Conservation (phyloP, 2,888 invertebrate species). For the Torymus auratus region DNA sequence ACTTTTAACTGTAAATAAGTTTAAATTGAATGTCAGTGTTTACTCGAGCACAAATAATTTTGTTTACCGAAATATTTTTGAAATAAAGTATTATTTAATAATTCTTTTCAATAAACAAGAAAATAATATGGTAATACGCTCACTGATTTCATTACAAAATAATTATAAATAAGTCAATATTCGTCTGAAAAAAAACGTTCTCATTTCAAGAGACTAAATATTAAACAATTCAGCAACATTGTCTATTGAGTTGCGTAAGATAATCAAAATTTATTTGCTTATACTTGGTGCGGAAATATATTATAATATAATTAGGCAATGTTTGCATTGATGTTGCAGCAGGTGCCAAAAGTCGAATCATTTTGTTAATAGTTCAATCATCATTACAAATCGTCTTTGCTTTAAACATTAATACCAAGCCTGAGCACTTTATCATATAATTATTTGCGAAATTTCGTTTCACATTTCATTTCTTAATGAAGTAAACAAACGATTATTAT, state of each 20-base stretch:
- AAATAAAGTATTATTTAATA: not conserved
- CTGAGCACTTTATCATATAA: not conserved
- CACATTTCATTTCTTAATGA: no score
- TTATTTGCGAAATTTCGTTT: not conserved
- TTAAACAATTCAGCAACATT: no score
- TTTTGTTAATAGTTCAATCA: conserved; percentile 5
- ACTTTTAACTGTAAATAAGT: no score
- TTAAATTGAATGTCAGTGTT: no score
- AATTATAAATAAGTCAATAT: no score
- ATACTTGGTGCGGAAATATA: not conserved
- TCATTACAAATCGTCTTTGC: not conserved
- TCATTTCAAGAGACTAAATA: no score
- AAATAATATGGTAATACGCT: no score
- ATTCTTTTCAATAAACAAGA: no score
- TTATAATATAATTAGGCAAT: not conserved
- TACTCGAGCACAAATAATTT: no score
- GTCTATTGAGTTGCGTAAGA: not conserved
- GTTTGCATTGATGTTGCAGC: not conserved
- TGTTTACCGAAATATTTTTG: not conserved
- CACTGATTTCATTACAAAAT: no score
- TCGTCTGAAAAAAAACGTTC: no score
- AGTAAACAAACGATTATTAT: no score
- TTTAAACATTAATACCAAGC: not conserved
- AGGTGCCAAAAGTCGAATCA: conserved; percentile 9
- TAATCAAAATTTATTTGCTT: conserved; percentile 4